These are phyloP conservation scores for Lamellibrachia satsuma DNA, from an alignment of 2,888 invertebrate species.

Conservation along the genomic window DNA sequence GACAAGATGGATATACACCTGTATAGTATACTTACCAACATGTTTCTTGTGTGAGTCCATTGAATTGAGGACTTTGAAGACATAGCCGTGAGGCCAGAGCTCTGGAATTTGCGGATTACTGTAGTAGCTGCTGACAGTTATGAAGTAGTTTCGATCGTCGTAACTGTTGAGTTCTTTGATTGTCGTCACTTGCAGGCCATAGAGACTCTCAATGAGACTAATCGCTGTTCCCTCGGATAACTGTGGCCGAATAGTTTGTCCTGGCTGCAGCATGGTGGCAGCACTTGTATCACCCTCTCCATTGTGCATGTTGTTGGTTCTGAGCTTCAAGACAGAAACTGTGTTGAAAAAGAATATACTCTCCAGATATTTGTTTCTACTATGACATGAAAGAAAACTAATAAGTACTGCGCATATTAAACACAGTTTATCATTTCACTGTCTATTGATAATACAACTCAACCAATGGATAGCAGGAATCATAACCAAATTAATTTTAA, in stretches of 20 bases:
- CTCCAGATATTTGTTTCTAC: neutral
- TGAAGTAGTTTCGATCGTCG: slow-evolving; percentile 81
- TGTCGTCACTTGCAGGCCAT: slow-evolving; percentile 65
- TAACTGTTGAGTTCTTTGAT: slow-evolving; percentile 77
- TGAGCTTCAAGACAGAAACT: neutral
- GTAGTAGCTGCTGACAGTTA: slow-evolving; percentile 67
- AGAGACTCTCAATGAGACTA: slow-evolving; percentile 31
- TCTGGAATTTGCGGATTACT: slow-evolving; percentile 46
- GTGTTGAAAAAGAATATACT: neutral
- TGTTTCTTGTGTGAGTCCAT: slow-evolving; percentile 77
- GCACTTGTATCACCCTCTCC: neutral
- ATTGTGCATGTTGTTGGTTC: neutral
- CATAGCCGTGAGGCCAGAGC: slow-evolving; percentile 63
- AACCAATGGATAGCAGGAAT: too few species aligned
- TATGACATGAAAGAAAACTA: too few species aligned
- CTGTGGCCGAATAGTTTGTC: slow-evolving; percentile 34
- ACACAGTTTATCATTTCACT: too few species aligned
- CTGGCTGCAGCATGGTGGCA: slow-evolving; percentile 34
- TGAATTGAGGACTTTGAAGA: slow-evolving; percentile 85
- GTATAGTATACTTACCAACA: slow-evolving; percentile 44
- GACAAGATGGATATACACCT: neutral
- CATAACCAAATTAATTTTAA: too few species aligned
- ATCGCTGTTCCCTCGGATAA: slow-evolving; percentile 29
- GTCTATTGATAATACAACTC: too few species aligned
- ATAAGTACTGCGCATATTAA: too few species aligned